Conservation (phyloP, 2,888 invertebrate genomes). For the Callyntrura guangdongensis region DNA sequence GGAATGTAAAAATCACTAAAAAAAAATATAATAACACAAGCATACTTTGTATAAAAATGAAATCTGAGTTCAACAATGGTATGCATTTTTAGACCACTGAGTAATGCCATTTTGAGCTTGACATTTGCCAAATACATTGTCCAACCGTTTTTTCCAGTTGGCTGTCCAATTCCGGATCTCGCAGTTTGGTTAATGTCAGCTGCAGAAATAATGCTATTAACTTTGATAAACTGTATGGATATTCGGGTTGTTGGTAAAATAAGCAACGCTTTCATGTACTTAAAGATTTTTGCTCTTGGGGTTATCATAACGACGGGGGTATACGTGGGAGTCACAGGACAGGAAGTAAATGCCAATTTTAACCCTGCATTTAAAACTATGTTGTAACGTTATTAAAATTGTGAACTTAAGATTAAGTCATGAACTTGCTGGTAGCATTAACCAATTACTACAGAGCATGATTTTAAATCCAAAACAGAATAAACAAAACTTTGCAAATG, state of each 20-base stretch:
- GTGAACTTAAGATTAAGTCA: too few species aligned
- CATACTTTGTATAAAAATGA: not conserved
- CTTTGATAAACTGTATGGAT: constrained; percentile 81
- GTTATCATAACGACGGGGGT: constrained; percentile 80
- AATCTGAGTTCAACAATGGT: not conserved
- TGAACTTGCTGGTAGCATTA: too few species aligned
- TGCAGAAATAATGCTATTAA: constrained; percentile 75
- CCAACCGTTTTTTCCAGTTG: constrained; percentile 81
- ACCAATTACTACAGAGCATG: not conserved
- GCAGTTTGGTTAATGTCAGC: constrained; percentile 79
- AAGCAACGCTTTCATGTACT: constrained; percentile 81
- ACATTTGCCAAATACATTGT: constrained; percentile 82
- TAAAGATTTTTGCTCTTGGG: constrained; percentile 81
- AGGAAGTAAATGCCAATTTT: constrained; percentile 40
- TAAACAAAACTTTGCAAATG: constrained; percentile 77
- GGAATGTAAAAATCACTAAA: too few species aligned
- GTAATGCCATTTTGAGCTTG: constrained; percentile 82
- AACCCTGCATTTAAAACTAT: not conserved
- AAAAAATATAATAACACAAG: too few species aligned
- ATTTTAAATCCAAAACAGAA: constrained; percentile 61
- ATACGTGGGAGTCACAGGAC: constrained; percentile 61
- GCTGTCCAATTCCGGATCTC: constrained; percentile 79
- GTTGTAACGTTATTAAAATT: too few species aligned
- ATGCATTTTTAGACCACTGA: constrained; percentile 78
- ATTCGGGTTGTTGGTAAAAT: constrained; percentile 78